phyloP scores from a whole-genome alignment of 2,113 vertebrate species.

The Cyanoderma ruficeps region DNA sequence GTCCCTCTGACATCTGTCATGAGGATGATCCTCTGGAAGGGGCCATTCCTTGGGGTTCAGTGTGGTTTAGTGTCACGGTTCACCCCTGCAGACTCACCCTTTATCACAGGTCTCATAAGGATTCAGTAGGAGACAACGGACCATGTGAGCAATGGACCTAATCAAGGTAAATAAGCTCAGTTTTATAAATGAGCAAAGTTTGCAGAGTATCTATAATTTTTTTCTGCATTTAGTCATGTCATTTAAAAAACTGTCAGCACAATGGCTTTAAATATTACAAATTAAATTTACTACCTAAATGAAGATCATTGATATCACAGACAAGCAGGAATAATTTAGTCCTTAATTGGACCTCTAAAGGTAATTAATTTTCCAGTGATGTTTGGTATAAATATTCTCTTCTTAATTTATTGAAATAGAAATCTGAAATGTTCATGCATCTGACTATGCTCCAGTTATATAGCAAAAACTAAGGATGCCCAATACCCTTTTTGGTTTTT shows the following conservation, averaged over 20 bases:
- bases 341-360: constrained; percentile 15
- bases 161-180: not conserved
- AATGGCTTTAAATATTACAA: constrained; percentile 33
- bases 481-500: not conserved
- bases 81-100: not conserved
- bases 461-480: not conserved
- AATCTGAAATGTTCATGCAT: not conserved
- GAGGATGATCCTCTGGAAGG: not conserved
- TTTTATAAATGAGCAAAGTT: constrained; percentile 39
- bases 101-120: not conserved
- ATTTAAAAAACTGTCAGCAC: not conserved
- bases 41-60: not conserved
- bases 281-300: constrained; percentile 27
- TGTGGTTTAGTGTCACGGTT: not conserved
- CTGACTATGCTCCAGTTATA: not conserved
- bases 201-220: not conserved
- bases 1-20: not conserved
- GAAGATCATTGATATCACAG: not conserved
- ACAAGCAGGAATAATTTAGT: constrained; percentile 33
- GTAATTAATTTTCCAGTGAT: constrained; percentile 40
- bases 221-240: not conserved
- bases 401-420: constrained; percentile 21
- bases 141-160: not conserved
- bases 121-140: not conserved
- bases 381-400: constrained; percentile 24